Conservation (phyloP, 30 jellyfish, hydroid and myxozoan genomes). For the Turritopsis dohrnii region DNA sequence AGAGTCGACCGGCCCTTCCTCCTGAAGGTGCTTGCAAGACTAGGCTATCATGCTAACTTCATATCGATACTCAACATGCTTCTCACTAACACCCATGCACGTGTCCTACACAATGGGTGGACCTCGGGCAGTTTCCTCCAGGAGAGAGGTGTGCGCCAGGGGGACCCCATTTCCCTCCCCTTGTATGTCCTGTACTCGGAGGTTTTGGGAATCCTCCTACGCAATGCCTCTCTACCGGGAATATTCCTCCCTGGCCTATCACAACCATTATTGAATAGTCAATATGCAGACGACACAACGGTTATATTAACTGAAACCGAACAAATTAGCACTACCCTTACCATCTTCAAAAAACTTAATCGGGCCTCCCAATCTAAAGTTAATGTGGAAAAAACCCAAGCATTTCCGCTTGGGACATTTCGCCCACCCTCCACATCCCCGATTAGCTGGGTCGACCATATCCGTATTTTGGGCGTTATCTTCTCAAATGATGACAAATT, state of each 20-base stretch:
- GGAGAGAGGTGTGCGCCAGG: background rate
- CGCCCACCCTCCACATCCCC: too few species aligned
- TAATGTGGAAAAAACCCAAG: background rate
- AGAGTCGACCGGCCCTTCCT: slow-evolving; percentile 39
- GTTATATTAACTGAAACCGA: background rate
- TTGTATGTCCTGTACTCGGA: too few species aligned
- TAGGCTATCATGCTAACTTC: background rate
- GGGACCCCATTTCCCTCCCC: slow-evolving; percentile 1
- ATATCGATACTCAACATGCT: background rate
- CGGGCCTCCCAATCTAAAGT: background rate
- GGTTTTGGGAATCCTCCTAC: background rate
- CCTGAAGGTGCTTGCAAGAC: background rate
- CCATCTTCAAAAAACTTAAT: background rate
- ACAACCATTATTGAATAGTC: background rate
- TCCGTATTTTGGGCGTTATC: too few species aligned
- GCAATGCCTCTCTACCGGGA: background rate
- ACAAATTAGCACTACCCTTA: background rate
- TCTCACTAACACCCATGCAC: background rate
- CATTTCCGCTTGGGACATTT: background rate
- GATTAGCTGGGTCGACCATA: too few species aligned
- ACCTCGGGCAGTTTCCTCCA: background rate
- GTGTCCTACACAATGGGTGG: background rate
- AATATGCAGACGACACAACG: slow-evolving; percentile 23
- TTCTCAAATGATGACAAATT: too few species aligned
- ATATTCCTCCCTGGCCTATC: background rate